phyloP scores from a whole-genome alignment of 2,888 invertebrate genomes.

The Ichneumoninae sp. region DNA sequence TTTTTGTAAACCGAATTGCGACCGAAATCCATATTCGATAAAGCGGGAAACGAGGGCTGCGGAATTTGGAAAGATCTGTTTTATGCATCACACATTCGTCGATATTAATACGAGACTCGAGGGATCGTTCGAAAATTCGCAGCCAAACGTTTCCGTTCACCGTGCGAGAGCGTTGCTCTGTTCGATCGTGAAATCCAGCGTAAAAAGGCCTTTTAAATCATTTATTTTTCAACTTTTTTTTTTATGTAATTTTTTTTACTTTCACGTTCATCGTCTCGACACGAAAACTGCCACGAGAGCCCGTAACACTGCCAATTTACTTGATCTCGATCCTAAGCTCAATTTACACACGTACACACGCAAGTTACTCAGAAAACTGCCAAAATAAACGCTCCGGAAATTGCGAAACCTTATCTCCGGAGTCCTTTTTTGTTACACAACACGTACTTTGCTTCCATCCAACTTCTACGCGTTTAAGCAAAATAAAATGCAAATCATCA shows the following conservation, averaged over 20 bases:
- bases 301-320: constrained; percentile 50
- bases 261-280: constrained; percentile 18
- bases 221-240: not conserved
- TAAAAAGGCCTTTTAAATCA: not conserved
- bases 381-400: constrained; percentile 24
- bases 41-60: not conserved
- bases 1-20: not conserved
- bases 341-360: constrained; percentile 15
- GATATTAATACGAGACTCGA: constrained; percentile 1
- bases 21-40: not conserved
- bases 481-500: not conserved
- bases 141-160: not conserved
- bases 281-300: constrained; percentile 27
- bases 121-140: constrained; percentile 2
- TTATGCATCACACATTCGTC: constrained; percentile 25
- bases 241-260: not conserved
- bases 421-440: not conserved
- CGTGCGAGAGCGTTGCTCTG: not conserved
- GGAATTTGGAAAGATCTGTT: not conserved
- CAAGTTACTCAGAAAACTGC: constrained; percentile 30
- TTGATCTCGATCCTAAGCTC: constrained; percentile 50
- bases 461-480: not conserved
- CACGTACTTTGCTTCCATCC: constrained; percentile 9
- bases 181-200: constrained; percentile 25
- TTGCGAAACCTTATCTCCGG: constrained; percentile 2